Evolutionary conservation across 2,797 vertebrate genomes (phyloP).

Genomic region (Lepus townsendii): DNA sequence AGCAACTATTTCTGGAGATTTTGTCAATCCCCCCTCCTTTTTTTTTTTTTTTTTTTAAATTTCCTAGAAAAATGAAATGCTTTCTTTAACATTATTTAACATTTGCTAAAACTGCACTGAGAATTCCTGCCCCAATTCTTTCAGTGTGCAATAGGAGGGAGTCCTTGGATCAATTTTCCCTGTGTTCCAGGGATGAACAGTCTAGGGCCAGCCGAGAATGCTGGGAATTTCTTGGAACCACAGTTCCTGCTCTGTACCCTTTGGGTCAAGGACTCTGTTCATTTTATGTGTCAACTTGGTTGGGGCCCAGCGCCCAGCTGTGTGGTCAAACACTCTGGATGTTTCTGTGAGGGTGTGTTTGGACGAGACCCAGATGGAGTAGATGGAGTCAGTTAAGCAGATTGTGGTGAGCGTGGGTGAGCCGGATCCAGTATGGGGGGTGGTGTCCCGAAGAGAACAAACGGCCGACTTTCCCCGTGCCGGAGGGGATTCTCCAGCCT

Average conservation of each 20-base stretch:
- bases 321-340: background rate
- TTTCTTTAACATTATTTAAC: constrained; percentile 53
- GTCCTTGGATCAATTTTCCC: background rate
- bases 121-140: constrained; percentile 44
- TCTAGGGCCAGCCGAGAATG: background rate
- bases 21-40: background rate
- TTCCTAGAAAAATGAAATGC: background rate
- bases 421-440: background rate
- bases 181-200: background rate
- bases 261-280: background rate
- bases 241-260: background rate
- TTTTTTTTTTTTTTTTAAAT: background rate
- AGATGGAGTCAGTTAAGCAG: background rate
- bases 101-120: constrained; percentile 21
- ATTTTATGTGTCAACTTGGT: background rate
- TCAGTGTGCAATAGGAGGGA: background rate
- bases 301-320: background rate
- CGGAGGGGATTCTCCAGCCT: background rate
- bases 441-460: background rate
- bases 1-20: background rate
- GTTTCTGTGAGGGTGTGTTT: constrained; percentile 28
- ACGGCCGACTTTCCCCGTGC: background rate
- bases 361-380: background rate
- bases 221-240: background rate
- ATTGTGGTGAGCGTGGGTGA: background rate